Evolutionary conservation across 2,888 invertebrate genomes (phyloP).

Genomic region (Aporophyla nigra): DNA sequence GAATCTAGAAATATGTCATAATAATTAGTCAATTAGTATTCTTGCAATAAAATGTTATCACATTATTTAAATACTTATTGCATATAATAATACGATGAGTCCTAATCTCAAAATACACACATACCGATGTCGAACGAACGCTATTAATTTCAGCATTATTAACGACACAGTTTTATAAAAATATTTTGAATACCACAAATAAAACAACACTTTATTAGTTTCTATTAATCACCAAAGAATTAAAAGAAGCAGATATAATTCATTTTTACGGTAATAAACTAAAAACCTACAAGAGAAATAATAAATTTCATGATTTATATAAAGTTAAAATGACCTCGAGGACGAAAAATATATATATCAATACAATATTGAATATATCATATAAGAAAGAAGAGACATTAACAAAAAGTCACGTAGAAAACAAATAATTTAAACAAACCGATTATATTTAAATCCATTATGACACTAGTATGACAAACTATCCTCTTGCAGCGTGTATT

Average conservation of each 20-base stretch:
- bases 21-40: neutral
- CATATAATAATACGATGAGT: conserved; percentile 11
- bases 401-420: conserved; percentile 82
- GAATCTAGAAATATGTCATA: neutral
- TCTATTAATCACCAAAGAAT: conserved; percentile 63
- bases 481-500: conserved; percentile 67
- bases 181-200: conserved; percentile 58
- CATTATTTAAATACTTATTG: neutral
- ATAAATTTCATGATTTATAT: conserved; percentile 61
- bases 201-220: conserved; percentile 53
- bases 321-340: conserved; percentile 59
- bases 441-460: conserved; percentile 78
- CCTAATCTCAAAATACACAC: conserved; percentile 38
- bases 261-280: conserved; percentile 55
- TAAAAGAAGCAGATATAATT: conserved; percentile 56
- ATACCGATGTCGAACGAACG: conserved; percentile 43
- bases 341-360: conserved; percentile 57
- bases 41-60: neutral
- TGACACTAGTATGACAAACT: conserved; percentile 80
- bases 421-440: conserved; percentile 80
- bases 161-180: conserved; percentile 55
- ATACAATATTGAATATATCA: conserved; percentile 67
- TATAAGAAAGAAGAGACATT: conserved; percentile 75
- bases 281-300: conserved; percentile 34
- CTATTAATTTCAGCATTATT: conserved; percentile 61